These are phyloP conservation scores for Berghia stephanieae DNA, from an alignment of 1,140 invertebrate species.

Conservation along the genomic window DNA sequence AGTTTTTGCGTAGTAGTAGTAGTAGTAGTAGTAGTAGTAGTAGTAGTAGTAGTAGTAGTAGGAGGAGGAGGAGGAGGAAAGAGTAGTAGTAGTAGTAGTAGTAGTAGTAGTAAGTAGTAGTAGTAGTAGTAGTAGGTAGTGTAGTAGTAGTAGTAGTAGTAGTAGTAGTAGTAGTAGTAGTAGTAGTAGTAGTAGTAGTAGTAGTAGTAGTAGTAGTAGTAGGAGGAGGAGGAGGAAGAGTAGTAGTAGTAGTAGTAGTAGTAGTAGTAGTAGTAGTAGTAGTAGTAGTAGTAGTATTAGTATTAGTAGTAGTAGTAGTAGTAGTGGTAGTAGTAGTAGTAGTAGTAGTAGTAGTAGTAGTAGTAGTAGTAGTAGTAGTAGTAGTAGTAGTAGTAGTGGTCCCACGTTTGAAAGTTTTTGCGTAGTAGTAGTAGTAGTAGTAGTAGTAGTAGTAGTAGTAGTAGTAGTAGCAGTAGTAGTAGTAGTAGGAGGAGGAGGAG, in stretches of 20 bases:
- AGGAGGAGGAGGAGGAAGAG: no score
- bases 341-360: not conserved
- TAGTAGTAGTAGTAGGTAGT: no score
- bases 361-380: constrained; percentile 2
- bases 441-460: not conserved
- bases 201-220: not conserved
- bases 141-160: no score
- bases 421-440: constrained; percentile 1
- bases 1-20: no score
- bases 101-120: no score
- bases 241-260: no score
- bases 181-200: not conserved
- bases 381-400: not conserved
- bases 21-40: not conserved
- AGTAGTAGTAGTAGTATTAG: no score
- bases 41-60: not conserved
- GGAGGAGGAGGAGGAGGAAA: no score
- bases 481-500: no score
- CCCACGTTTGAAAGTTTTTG: no score
- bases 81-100: not conserved
- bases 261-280: not conserved
- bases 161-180: constrained; percentile 32
- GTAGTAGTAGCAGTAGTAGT: constrained; percentile 13
- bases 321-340: not conserved
- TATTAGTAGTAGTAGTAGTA: no score